Evolutionary conservation across 2,888 invertebrate species (phyloP), one percentile per base, ranked within the genome.

Genomic region (Stenurella melanura): DNA sequence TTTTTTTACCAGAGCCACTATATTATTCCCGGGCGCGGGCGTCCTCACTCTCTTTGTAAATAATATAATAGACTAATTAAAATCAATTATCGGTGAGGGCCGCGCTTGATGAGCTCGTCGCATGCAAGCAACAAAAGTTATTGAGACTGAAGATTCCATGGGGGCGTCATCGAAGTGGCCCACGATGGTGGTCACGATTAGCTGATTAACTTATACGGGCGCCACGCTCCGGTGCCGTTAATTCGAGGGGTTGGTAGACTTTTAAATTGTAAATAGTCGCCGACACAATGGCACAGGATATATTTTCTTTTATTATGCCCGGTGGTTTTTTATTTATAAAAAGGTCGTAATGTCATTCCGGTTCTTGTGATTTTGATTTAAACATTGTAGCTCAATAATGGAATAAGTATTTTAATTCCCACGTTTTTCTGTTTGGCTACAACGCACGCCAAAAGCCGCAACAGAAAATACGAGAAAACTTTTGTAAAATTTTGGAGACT

Each of bases 141-240:
- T 30, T 30, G 61, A 34, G 30, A 63, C 34, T 17, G 61, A 66
- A 66, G 19, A 67, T 56, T 30, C 54, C 26, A 67, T 67, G 67
- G 30, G 67, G 67, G 67, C 30, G 9, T 56, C 54, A 54, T 67
- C 19, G 30, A 56, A 67, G 50, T 26, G 54, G 38, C n/a, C 54
- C 54, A 30, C 56, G 67, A 67, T 67, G 56, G 67, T 67, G 67
- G 67, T 67, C 67, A 67, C 67, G 58, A 34, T 69, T 69, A 69
- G 38, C 67, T 56, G 67, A 67, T 67, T 67, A 67, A 54, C 54
- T 21, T 30, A 67, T 67, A 67, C 67, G 67, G 67, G 67, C n/a
- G 54, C 38, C 54, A 54, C 67, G 67, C 67, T 66, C 64, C 64
- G 21, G 18, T 34, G 61, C 61, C 34, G 34, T 63, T 38, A 42